Conservation (phyloP, 2,113 vertebrate genomes). For the Rhombomys opimus region DNA sequence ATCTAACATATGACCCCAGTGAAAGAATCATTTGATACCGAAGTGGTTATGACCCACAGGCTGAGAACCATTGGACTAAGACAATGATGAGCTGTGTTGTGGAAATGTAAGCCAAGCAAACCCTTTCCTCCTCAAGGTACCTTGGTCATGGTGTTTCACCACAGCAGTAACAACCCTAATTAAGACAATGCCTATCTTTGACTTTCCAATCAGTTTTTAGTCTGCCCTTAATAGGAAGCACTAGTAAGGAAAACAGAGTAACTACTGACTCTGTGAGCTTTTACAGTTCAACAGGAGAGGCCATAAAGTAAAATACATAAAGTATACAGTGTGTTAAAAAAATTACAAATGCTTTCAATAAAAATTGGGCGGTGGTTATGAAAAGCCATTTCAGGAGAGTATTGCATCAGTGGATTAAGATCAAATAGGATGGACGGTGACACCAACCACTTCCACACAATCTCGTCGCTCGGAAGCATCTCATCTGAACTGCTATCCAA, state of each 20-base stretch:
- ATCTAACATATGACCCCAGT: not conserved
- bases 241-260: not conserved
- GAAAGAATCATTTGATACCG: not conserved
- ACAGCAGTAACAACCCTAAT: not conserved
- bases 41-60: not conserved
- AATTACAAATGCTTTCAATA: not conserved
- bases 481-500: not conserved
- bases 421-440: not conserved
- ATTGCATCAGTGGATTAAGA: not conserved
- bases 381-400: not conserved
- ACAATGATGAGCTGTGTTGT: not conserved
- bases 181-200: not conserved
- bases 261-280: not conserved
- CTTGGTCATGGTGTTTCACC: not conserved
- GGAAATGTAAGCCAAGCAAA: not conserved
- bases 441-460: accelerated
- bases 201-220: not conserved
- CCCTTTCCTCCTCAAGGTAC: not conserved
- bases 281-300: not conserved
- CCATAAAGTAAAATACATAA: not conserved
- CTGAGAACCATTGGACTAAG: not conserved
- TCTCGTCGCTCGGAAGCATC: not conserved
- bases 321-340: not conserved
- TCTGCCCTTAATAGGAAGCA: not conserved
- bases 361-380: not conserved